These are phyloP conservation scores for Epirrhoe tristata DNA, from an alignment of 2,888 invertebrate species.

Conservation along the genomic window DNA sequence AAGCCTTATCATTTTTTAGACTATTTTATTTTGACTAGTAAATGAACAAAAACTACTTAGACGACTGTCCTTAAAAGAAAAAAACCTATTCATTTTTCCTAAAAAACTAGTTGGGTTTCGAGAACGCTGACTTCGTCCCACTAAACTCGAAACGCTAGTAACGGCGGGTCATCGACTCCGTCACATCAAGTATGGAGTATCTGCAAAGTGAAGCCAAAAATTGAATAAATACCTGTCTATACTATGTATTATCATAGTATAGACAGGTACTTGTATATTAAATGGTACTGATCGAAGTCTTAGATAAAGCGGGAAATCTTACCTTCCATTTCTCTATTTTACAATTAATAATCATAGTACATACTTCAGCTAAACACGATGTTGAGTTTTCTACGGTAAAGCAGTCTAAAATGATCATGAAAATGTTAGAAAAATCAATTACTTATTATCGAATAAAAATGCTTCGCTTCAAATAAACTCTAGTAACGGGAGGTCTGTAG, in stretches of 20 bases:
- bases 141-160: slow-evolving; percentile 20
- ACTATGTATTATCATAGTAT: too few relatives aligned
- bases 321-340: too few relatives aligned
- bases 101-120: slow-evolving; percentile 7
- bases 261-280: too few relatives aligned
- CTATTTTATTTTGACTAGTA: too few relatives aligned
- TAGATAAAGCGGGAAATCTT: too few relatives aligned
- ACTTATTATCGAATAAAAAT: slow-evolving; percentile 16
- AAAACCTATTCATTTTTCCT: background rate
- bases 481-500: slow-evolving; percentile 54
- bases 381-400: too few relatives aligned
- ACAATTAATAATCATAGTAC: too few relatives aligned
- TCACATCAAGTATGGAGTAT: slow-evolving; percentile 41
- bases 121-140: slow-evolving; percentile 9
- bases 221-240: background rate
- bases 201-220: slow-evolving; percentile 4
- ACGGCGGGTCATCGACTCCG: slow-evolving; percentile 51
- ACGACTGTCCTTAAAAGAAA: too few relatives aligned
- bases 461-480: slow-evolving; percentile 10
- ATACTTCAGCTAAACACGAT: too few relatives aligned
- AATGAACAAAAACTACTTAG: too few relatives aligned
- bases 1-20: too few relatives aligned
- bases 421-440: background rate
- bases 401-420: background rate
- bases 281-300: too few relatives aligned